Percentiles rank a stretch among this genome's conserved stretches.
These are phyloP conservation scores for Heliconius ismenius DNA, from an alignment of 2,888 invertebrate species.

Conservation along the genomic window DNA sequence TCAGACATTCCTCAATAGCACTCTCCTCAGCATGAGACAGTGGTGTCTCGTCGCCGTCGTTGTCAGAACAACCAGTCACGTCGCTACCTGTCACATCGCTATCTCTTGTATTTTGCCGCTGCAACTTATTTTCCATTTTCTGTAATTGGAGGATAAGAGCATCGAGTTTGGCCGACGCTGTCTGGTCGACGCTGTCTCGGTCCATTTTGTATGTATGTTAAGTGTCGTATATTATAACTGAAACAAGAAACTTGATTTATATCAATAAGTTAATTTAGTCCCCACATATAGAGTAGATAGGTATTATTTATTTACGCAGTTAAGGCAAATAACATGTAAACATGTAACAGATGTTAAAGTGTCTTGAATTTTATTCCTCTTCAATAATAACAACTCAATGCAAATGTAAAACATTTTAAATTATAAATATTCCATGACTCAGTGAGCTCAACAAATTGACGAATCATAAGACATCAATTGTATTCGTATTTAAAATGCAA, in stretches of 20 bases:
- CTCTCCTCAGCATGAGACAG: slow-evolving; percentile 21
- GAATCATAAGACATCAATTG: background rate
- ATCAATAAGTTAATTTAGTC: no score
- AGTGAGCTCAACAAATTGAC: background rate
- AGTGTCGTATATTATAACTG: no score
- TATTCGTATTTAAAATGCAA: background rate
- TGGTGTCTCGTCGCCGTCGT: background rate
- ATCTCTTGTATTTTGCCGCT: background rate
- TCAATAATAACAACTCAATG: no score
- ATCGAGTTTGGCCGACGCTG: no score
- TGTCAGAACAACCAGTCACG: background rate
- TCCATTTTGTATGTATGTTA: no score
- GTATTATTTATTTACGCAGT: background rate
- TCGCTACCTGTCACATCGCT: background rate
- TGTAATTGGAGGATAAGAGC: background rate
- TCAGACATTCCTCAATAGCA: slow-evolving; percentile 20
- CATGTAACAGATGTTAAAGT: no score
- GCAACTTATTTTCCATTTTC: background rate
- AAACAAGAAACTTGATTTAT: no score
- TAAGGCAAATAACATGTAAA: no score
- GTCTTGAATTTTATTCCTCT: no score
- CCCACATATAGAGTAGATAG: background rate
- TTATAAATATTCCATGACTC: background rate
- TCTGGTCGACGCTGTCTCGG: no score
- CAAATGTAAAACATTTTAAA: background rate